These are phyloP conservation scores for Chionomys nivalis DNA, from an alignment of 2,113 vertebrate genomes.

Conservation along the genomic window DNA sequence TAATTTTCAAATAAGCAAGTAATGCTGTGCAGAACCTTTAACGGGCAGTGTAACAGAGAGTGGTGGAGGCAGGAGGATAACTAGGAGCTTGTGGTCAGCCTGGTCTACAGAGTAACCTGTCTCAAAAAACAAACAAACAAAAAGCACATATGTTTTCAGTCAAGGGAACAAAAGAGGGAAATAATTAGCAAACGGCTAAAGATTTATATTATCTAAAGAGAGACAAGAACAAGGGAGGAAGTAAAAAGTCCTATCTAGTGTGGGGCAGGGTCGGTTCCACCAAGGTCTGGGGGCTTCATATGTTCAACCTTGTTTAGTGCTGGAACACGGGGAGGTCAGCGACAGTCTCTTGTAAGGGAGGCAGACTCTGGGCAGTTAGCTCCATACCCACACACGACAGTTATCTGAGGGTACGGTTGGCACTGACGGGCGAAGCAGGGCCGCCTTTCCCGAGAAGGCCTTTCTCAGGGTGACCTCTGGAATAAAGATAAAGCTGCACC, in stretches of 20 bases:
- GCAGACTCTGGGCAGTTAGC: neutral
- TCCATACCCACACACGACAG: neutral
- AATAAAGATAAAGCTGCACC: neutral
- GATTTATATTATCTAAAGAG: neutral
- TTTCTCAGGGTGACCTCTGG: neutral
- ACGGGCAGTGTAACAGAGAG: neutral
- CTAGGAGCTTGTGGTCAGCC: neutral
- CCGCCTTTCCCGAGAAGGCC: neutral
- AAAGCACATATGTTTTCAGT: neutral
- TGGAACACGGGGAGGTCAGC: neutral
- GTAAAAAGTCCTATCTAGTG: neutral
- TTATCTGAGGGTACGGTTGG: neutral
- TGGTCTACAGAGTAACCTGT: neutral
- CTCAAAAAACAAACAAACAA: neutral
- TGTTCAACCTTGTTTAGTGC: neutral
- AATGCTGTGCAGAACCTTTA: neutral
- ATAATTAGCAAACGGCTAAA: neutral
- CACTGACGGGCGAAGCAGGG: neutral
- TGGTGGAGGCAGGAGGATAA: neutral
- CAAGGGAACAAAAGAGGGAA: neutral
- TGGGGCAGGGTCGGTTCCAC: neutral
- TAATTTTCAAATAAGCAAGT: neutral
- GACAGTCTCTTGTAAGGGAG: accelerated
- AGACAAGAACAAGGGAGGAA: neutral
- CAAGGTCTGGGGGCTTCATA: neutral